Evolutionary conservation across 2,888 invertebrate genomes (phyloP), one percentile per base, ranked within the genome.

Genomic region (Amblyjoppa proteus): DNA sequence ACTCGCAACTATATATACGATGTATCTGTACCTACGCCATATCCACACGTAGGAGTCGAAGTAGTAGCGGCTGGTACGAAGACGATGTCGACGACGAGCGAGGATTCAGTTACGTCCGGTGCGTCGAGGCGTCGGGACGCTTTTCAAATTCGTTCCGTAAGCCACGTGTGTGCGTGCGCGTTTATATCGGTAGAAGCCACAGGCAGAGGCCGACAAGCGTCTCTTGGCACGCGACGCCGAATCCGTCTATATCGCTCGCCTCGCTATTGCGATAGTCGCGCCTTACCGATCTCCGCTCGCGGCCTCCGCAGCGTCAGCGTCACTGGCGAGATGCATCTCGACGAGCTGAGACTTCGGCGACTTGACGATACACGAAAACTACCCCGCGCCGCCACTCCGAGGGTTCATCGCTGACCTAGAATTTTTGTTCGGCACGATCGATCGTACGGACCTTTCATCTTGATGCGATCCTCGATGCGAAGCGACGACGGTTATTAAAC

Each of bases 71-170:
- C 75, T 45, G 81, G 61, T 66, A 84, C 75, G 84, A 86, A 81
- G 77, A 82, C 68, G 80, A 83, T 78, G 83, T 64, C 73, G 61
- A 78, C 71, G 66, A 83, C 64, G 83, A 70, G 79, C 64, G 88
- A 88, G 91, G 91, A 92, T 92, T 92, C 92, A 92, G 92, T 92
- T 92, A 92, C 92, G 92, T 92, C 90, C 92, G 92, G 91, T 90
- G 91, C 92, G 91, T 91, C 91, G 92, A 89, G 90, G 88, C 90
- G 92, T 92, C 89, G 90, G 89, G 92, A 92, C 91, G 92, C 87
- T 83, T 83, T 79, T 88, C 80, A 85, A 87, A 89, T 88, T 88
- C 84, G 78, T 78, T 81, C 76, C 83, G 71, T 69, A 20, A 13
- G 2, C 64, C 64, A 31, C 75, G 64, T 81, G 75, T 58, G 28